Evolutionary conservation across 2,888 invertebrate species (phyloP).

Genomic region (Aphrophora alni): DNA sequence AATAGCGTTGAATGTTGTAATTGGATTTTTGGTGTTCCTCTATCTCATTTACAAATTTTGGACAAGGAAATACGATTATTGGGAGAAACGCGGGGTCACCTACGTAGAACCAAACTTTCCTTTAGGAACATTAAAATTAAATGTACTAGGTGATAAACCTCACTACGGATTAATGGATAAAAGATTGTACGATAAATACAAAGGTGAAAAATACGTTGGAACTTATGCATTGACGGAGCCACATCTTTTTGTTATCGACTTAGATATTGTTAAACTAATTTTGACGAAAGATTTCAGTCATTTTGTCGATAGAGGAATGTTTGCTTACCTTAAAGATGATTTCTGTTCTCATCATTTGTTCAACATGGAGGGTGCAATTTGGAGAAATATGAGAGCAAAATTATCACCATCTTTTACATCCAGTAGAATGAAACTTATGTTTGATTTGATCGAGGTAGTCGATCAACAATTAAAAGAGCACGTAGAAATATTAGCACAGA

Average conservation of each 20-base stretch:
- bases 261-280: constrained; percentile 59
- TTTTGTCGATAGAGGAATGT: constrained; percentile 60
- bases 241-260: constrained; percentile 58
- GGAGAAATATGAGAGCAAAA: constrained; percentile 62
- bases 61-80: constrained; percentile 60
- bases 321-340: constrained; percentile 57
- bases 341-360: constrained; percentile 58
- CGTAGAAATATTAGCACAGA: constrained; percentile 46
- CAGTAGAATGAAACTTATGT: constrained; percentile 64
- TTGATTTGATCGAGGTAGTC: constrained; percentile 58
- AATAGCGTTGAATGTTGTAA: too few relatives aligned
- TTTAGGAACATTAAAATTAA: not conserved
- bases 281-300: constrained; percentile 60
- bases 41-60: not conserved
- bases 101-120: constrained; percentile 56
- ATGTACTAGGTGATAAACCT: constrained; percentile 45
- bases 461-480: constrained; percentile 55
- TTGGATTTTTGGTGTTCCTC: not conserved
- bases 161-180: constrained; percentile 11
- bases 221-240: constrained; percentile 61
- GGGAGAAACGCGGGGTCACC: constrained; percentile 60
- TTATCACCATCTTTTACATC: constrained; percentile 63
- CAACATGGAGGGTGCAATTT: constrained; percentile 60
- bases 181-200: constrained; percentile 25
- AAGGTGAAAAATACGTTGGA: constrained; percentile 56